phyloP scores from a whole-genome alignment of 2,888 invertebrate species.

The Eutolmus rufibarbis region DNA sequence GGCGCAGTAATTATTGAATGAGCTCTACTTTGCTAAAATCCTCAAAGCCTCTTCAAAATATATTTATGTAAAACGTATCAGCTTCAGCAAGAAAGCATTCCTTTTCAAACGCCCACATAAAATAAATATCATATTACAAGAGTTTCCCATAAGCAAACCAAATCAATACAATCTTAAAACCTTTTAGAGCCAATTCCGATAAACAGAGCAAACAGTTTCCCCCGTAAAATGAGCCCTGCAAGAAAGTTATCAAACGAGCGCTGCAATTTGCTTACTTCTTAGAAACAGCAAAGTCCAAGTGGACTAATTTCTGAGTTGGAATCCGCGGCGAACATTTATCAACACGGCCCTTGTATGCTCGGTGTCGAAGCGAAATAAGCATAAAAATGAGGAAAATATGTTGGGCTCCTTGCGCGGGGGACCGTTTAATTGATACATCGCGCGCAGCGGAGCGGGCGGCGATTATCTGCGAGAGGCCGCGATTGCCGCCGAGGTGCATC shows the following conservation, averaged over 20 bases:
- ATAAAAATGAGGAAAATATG: background rate
- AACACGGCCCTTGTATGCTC: background rate
- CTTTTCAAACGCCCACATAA: background rate
- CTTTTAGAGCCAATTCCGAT: background rate
- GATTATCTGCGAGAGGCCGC: background rate
- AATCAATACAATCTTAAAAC: background rate
- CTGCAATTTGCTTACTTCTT: background rate
- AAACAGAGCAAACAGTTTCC: background rate
- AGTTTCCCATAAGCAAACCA: background rate
- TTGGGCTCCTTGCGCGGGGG: background rate
- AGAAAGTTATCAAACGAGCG: background rate
- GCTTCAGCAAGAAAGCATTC: background rate
- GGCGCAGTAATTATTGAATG: no score
- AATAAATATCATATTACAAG: background rate
- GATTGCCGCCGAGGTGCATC: background rate
- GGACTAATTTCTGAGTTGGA: background rate
- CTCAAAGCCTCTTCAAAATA: background rate
- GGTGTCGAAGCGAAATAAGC: background rate
- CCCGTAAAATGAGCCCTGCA: background rate
- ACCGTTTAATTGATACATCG: background rate
- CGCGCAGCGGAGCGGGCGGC: background rate
- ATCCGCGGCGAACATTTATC: background rate
- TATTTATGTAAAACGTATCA: background rate
- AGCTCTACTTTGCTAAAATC: no score
- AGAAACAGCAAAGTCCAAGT: background rate